Evolutionary conservation across 2,797 vertebrate species (phyloP).

Genomic region (Morus bassanus): DNA sequence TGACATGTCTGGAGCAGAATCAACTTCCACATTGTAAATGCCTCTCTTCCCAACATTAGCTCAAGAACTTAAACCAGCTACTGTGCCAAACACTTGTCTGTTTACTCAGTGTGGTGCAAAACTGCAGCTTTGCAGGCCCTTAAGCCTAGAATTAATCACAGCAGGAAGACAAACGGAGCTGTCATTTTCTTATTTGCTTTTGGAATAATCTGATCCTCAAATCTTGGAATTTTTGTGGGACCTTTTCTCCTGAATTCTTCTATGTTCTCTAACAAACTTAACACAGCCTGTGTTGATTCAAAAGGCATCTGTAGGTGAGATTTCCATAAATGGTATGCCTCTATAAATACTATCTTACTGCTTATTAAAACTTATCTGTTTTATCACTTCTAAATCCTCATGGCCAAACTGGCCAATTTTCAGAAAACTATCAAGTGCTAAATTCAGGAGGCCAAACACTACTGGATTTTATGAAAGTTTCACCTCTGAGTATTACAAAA

Average conservation of each 20-base stretch:
- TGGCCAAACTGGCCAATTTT: background rate
- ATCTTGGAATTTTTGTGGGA: background rate
- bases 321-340: background rate
- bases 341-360: background rate
- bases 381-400: background rate
- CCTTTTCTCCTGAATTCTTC: background rate
- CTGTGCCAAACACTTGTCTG: background rate
- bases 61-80: background rate
- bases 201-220: background rate
- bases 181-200: background rate
- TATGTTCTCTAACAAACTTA: background rate
- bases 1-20: background rate
- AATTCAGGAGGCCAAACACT: background rate
- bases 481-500: background rate
- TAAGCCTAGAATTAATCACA: background rate
- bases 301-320: background rate
- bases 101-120: background rate
- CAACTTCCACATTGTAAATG: background rate
- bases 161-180: background rate
- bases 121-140: background rate
- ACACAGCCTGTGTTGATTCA: background rate
- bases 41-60: background rate
- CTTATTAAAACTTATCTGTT: background rate
- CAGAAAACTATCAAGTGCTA: background rate
- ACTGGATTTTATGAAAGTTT: background rate